Conservation (phyloP, 1,140 invertebrate species). For the Zaprionus taronus region DNA sequence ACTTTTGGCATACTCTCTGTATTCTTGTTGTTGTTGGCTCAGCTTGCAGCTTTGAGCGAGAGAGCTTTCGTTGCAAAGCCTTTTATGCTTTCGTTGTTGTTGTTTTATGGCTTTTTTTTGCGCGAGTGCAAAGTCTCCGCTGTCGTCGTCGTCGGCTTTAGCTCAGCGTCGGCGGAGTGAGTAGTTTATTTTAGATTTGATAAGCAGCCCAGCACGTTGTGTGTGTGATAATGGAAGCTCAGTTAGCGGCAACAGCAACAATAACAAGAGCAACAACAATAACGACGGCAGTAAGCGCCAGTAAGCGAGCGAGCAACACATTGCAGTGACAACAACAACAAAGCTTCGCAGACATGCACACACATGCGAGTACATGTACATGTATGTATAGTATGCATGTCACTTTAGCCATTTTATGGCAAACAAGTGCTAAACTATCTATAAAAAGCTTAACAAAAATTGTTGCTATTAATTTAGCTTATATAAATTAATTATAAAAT, state of each 20-base stretch:
- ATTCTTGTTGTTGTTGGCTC: not conserved
- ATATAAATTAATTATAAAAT: not conserved
- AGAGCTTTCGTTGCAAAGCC: conserved; percentile 33
- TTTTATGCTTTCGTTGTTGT: conserved; percentile 15
- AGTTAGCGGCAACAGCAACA: conserved; percentile 7
- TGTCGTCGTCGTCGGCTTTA: conserved; percentile 21
- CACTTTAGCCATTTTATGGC: not conserved
- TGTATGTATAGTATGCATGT: not conserved
- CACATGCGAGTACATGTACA: conserved; percentile 15
- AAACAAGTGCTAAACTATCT: not conserved
- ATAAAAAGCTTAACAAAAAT: not conserved
- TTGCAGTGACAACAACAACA: conserved; percentile 43
- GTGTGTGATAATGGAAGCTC: conserved; percentile 44
- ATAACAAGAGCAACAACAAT: not conserved
- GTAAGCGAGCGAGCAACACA: conserved; percentile 6
- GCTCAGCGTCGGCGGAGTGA: conserved; percentile 22
- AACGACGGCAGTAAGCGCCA: conserved; percentile 11
- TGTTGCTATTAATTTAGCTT: not conserved
- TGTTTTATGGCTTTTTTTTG: conserved; percentile 10
- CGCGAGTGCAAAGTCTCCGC: conserved; percentile 44
- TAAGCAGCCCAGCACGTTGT: conserved; percentile 27
- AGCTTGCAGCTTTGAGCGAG: conserved; percentile 23
- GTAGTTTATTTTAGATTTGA: conserved; percentile 60
- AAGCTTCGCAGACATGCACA: conserved; percentile 35
- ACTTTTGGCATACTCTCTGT: not conserved